Evolutionary conservation across 64 coral and sea anemone genomes (phyloP).

Genomic region (Montipora cactus): DNA sequence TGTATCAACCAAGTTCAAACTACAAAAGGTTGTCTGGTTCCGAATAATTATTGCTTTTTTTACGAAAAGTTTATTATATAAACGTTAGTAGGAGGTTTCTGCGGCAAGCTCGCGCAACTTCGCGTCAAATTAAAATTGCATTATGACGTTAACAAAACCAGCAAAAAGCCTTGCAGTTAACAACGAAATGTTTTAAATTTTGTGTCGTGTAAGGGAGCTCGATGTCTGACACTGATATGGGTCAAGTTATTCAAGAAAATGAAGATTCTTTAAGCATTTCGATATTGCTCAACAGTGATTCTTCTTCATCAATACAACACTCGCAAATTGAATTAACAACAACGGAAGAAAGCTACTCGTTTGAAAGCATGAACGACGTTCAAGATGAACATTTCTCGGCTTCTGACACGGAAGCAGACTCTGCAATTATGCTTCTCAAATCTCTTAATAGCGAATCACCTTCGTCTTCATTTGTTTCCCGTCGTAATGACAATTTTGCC

Average conservation of each 20-base stretch:
- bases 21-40: neutral
- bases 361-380: conserved; percentile 9
- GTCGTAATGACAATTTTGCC: conserved; percentile 79
- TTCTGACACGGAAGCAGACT: conserved; percentile 41
- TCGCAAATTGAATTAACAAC: neutral
- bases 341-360: conserved; percentile 3
- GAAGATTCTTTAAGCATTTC: conserved; percentile 18
- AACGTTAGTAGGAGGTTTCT: no score
- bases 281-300: conserved; percentile 39
- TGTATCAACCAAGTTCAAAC: conserved; percentile 6
- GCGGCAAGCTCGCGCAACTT: neutral
- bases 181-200: conserved; percentile 22
- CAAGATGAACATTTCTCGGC: conserved; percentile 16
- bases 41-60: neutral
- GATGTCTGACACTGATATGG: conserved; percentile 9
- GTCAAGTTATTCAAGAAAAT: conserved; percentile 32
- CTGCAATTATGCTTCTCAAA: conserved; percentile 20
- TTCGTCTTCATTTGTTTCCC: conserved; percentile 36
- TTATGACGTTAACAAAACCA: conserved; percentile 15
- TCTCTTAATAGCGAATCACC: conserved; percentile 30
- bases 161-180: neutral
- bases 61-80: no score
- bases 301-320: neutral
- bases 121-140: neutral
- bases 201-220: neutral